Evolutionary conservation across 2,113 vertebrate genomes (phyloP), one percentile per base, ranked within the genome.

Genomic region (Riparia riparia): DNA sequence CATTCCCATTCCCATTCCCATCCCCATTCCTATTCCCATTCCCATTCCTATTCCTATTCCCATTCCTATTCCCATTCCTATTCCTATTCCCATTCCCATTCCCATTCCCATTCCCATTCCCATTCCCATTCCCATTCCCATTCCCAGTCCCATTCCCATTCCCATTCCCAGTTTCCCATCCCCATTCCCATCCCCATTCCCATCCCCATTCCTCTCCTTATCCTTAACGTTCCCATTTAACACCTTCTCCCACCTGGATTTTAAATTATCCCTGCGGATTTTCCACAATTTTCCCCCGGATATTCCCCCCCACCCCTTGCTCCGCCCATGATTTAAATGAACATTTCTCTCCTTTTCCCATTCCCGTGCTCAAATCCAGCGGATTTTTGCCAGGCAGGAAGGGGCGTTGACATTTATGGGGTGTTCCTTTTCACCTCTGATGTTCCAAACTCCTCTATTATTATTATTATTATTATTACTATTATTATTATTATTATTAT

Each of bases 281-380:
- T 32, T 14, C 73, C 17, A 9, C 34, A 9, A 3, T 50, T 61
- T 89, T 69, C 37, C 61, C 76, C 60, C 31, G 56, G 31, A 2
- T 42, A 39, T 20, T 69, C 22, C 51, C 31, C 20, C 19, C 54
- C 7, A 4, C 20, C 14, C 22, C 39, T 7, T 57, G 31, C 81
- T 80, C 65, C 19, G 18, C 17, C 32, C 45, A 2, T 1, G 47
- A 88, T 94, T 73, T 71, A 78, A 93, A 86, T 20, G 10, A 94
- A 80, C 12, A 42, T 50, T 10, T 26, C 7, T 1, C 34, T 65
- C 25, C 14, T 57, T 84, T 72, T 53, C 60, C 93, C 6, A 4
- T 51, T 50, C 79, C 79, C 9, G 0, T 5, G n/a, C 63, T 5
- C 0, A n/a, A 82, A 73, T 29, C 50, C 70, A 9, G 9, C 0